phyloP scores from a whole-genome alignment of 2,888 invertebrate species.

The Polyommatus icarus region DNA sequence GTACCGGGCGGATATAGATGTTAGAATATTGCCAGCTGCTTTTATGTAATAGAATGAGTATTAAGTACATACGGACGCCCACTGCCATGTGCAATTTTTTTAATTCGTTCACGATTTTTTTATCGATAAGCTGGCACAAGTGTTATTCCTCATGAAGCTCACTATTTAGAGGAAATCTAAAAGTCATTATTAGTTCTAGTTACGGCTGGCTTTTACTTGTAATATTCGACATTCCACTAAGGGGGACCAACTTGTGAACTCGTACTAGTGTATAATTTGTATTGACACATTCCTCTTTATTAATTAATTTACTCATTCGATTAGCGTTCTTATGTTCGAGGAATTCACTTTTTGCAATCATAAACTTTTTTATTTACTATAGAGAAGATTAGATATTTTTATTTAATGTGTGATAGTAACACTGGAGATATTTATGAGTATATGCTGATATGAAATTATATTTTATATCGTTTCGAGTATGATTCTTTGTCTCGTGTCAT shows the following conservation, averaged over 20 bases:
- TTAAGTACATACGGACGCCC: constrained; percentile 65
- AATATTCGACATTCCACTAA: constrained; percentile 67
- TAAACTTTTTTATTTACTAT: constrained; percentile 71
- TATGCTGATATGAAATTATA: constrained; percentile 71
- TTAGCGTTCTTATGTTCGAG: constrained; percentile 38
- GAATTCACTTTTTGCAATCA: constrained; percentile 68
- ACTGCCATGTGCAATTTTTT: constrained; percentile 78
- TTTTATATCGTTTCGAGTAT: constrained; percentile 72
- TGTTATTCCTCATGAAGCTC: constrained; percentile 63
- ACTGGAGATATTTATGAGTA: constrained; percentile 75
- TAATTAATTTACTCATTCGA: constrained; percentile 33
- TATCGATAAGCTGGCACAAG: constrained; percentile 54
- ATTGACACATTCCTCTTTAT: constrained; percentile 29
- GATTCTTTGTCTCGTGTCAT: constrained; percentile 71
- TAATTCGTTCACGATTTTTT: constrained; percentile 62
- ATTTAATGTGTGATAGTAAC: constrained; percentile 77
- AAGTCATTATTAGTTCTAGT: constrained; percentile 33
- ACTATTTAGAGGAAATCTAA: constrained; percentile 44
- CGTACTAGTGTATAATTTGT: constrained; percentile 16
- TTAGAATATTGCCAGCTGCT: constrained; percentile 78
- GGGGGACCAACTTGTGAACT: constrained; percentile 63
- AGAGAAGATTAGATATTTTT: constrained; percentile 78
- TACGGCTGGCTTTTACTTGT: constrained; percentile 35
- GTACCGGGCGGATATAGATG: constrained; percentile 66
- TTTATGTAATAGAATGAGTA: constrained; percentile 70